These are phyloP conservation scores for Ginglymostoma cirratum DNA, from an alignment of 2,113 vertebrate species.

Conservation along the genomic window DNA sequence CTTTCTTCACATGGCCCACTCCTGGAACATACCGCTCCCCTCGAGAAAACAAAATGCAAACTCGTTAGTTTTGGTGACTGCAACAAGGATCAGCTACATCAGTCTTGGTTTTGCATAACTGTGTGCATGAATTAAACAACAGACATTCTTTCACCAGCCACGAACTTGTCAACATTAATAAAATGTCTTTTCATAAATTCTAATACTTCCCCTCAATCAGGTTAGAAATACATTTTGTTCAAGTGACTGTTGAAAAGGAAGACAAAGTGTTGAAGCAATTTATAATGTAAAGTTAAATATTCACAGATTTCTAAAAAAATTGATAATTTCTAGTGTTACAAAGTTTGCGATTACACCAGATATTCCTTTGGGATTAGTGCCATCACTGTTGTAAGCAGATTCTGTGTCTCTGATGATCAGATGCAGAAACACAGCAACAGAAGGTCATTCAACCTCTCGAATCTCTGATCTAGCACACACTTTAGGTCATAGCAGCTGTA, in stretches of 20 bases:
- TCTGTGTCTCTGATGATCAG: neutral
- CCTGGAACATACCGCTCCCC: slow-evolving; percentile 90
- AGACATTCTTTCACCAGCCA: neutral
- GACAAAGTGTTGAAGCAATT: neutral
- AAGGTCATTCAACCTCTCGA: neutral
- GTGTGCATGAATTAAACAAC: neutral
- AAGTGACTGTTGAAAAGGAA: neutral
- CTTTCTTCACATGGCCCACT: slow-evolving; percentile 80
- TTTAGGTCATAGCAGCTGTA: neutral
- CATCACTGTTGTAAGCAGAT: neutral
- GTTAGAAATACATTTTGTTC: neutral
- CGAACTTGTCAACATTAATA: neutral
- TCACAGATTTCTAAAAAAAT: neutral
- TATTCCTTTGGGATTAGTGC: neutral
- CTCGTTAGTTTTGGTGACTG: slow-evolving; percentile 28
- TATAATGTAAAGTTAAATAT: neutral
- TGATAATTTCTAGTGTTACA: neutral
- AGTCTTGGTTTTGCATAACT: neutral
- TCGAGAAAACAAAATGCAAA: slow-evolving; percentile 45
- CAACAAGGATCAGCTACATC: slow-evolving; percentile 29
- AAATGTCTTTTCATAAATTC: neutral
- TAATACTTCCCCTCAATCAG: neutral
- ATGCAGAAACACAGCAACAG: neutral
- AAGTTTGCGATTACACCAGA: neutral
- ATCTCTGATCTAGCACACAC: neutral